Evolutionary conservation across 1,140 invertebrate genomes (phyloP).

Genomic region (Saccostrea glomerata): DNA sequence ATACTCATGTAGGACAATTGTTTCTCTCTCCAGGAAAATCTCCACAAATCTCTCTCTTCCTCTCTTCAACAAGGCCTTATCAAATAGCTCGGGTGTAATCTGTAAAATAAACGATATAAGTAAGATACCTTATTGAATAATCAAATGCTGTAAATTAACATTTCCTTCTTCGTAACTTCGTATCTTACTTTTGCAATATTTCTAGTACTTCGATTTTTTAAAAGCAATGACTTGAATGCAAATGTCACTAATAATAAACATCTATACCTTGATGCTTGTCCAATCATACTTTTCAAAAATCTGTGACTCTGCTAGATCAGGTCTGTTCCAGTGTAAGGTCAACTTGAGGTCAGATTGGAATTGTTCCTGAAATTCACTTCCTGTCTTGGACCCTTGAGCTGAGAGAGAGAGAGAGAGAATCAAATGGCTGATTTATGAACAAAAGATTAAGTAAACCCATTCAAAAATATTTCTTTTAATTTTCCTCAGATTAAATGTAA

Average conservation of each 20-base stretch:
- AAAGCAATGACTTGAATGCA: too few relatives aligned
- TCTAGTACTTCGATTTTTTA: too few relatives aligned
- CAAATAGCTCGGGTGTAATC: conserved; percentile 78
- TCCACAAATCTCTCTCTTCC: conserved; percentile 79
- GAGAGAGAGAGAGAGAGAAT: too few relatives aligned
- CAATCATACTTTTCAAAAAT: conserved; percentile 77
- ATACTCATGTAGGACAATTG: conserved; percentile 74
- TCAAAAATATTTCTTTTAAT: too few relatives aligned
- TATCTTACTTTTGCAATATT: too few relatives aligned
- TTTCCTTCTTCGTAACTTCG: too few relatives aligned
- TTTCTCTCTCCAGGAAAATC: conserved; percentile 76
- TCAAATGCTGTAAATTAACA: too few relatives aligned
- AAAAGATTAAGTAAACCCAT: too few relatives aligned
- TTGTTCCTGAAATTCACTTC: conserved; percentile 58
- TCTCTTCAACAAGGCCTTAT: conserved; percentile 74
- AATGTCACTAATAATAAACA: too few relatives aligned
- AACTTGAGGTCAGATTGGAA: conserved; percentile 75
- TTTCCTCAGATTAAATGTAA: too few relatives aligned
- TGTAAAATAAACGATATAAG: conserved; percentile 53
- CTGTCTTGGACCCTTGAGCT: conserved; percentile 51
- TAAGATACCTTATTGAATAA: background rate
- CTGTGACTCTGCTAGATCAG: conserved; percentile 76
- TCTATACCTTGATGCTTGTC: conserved; percentile 69
- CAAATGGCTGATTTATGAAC: background rate
- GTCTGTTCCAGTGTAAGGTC: conserved; percentile 79